A percentile compares a stretch with the other conserved stretches of the same genome.
These are phyloP conservation scores for Pinctada fucata DNA, from an alignment of 2,888 invertebrate species.

Conservation along the genomic window DNA sequence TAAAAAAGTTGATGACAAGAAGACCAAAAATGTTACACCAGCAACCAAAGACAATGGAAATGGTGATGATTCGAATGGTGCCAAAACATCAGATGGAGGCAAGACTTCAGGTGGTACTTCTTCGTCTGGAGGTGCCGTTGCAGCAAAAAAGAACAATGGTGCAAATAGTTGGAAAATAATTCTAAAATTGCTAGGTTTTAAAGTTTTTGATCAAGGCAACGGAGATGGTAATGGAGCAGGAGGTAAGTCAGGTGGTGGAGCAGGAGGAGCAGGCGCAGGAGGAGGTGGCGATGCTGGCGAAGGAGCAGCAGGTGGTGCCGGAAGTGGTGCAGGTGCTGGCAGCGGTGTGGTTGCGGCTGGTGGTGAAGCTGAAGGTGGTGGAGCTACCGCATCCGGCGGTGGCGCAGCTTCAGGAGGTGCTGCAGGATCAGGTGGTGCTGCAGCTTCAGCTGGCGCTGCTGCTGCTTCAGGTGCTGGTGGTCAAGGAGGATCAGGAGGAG, in stretches of 20 bases:
- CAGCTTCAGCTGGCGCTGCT: neutral
- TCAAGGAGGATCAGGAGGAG: neutral
- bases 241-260: neutral
- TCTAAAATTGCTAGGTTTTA: slow-evolving; percentile 7
- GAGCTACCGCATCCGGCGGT: neutral
- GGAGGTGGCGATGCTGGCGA: neutral
- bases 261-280: neutral
- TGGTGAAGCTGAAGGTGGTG: neutral
- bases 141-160: neutral
- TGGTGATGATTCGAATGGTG: neutral
- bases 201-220: neutral
- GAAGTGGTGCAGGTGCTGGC: neutral
- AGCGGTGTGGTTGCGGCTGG: neutral
- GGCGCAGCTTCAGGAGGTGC: neutral
- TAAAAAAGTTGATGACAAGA: neutral
- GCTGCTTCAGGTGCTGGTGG: neutral
- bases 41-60: slow-evolving; percentile 2
- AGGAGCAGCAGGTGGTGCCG: neutral
- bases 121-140: neutral
- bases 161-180: slow-evolving; percentile 12
- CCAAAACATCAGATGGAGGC: neutral
- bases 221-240: neutral
- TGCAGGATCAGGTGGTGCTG: neutral
- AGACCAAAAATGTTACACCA: neutral
- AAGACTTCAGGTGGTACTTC: neutral